Evolutionary conservation across 2,888 invertebrate species (phyloP).

Genomic region (Tillus elongatus): DNA sequence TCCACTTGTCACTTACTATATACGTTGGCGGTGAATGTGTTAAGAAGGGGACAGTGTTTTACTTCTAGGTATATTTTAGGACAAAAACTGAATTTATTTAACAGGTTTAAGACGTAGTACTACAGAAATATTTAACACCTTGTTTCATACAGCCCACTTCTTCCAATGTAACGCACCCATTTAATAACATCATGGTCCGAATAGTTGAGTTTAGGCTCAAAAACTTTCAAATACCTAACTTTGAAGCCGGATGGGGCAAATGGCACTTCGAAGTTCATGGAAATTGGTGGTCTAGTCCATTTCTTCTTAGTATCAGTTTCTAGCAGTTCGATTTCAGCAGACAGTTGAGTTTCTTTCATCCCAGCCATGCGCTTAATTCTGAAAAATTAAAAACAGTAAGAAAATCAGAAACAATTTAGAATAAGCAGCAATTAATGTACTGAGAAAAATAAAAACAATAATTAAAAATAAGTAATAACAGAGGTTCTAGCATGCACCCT

Average conservation of each 20-base stretch:
- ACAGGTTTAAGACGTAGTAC: too few species aligned
- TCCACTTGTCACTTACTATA: too few species aligned
- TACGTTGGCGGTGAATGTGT: too few species aligned
- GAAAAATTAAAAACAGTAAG: constrained; percentile 19
- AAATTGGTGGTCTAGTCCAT: constrained; percentile 99
- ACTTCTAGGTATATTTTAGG: too few species aligned
- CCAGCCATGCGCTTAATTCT: constrained; percentile 89
- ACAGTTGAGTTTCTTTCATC: constrained; percentile 99
- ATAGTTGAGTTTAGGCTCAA: constrained; percentile 98
- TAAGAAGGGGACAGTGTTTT: too few species aligned
- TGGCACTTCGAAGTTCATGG: constrained; percentile 99
- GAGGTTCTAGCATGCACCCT: background rate
- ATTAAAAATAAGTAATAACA: background rate
- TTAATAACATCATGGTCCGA: constrained; percentile 99
- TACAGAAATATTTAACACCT: constrained; percentile 63
- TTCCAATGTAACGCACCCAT: constrained; percentile 99
- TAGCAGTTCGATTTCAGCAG: constrained; percentile 96
- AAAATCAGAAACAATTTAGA: constrained; percentile 10
- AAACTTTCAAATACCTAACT: constrained; percentile 98
- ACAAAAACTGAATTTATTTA: too few species aligned
- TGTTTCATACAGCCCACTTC: constrained; percentile 98
- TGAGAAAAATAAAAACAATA: too few species aligned
- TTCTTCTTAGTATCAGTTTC: constrained; percentile 99
- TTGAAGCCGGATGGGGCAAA: constrained; percentile 99
- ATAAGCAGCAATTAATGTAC: too few species aligned